Evolutionary conservation across 2,113 vertebrate genomes (phyloP), one percentile per base, ranked within the genome.

Genomic region (Cyrtonyx montezumae): DNA sequence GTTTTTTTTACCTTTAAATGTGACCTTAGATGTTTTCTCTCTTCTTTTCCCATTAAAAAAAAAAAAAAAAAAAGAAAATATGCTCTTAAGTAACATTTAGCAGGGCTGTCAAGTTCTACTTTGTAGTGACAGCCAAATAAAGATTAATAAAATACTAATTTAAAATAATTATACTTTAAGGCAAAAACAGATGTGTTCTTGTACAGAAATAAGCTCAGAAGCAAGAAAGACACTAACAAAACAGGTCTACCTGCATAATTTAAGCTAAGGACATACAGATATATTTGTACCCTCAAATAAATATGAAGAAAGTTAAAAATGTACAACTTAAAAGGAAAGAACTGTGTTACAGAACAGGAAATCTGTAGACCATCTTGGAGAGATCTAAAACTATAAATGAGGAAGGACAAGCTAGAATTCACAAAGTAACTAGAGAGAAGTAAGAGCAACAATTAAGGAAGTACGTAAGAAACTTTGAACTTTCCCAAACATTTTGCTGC

Each of bases 251-350:
- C 43, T 55, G 69, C 78, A 77, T 78, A 19, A 65, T 17, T 76
- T 45, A 73, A 26, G 48, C 84, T 71, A 79, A 30, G 46, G 66
- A 75, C 40, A 70, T 8, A 91, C 58, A 89, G 48, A 96, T 93
- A 73, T 87, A 80, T 66, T 89, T 77, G 40, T 95, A 93, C 69
- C 32, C 71, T 40, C 11, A 9, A 51, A 4, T 68, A 96, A 91
- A 62, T 78, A 91, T 48, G 88, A 14, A 13, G 53, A 16, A 90
- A 93, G 67, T 94, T 90, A 91, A 79, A 93, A 96, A 91, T 82
- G 8, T 87, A 83, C 42, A 68, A 48, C 10, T 86, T 28, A 34
- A 77, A 69, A 82, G 74, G 51, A 89, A 88, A 91, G 82, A 85
- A 55, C 14, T 37, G 32, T 56, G 42, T 70, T 74, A 70, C 42